Conservation (phyloP, 2,888 invertebrate species). For the Embidobia sp. region DNA sequence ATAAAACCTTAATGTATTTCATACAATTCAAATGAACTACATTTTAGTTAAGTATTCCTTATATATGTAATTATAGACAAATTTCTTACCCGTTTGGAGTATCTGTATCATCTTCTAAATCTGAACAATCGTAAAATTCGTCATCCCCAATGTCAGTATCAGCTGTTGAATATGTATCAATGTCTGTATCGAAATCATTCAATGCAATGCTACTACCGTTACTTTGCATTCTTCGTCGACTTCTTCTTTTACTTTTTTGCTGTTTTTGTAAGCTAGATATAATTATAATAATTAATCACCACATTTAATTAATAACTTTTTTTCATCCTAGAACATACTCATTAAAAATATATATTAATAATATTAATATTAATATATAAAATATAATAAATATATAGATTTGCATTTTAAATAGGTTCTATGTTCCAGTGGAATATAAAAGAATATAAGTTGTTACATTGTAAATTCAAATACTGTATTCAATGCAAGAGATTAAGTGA, state of each 20-base stretch:
- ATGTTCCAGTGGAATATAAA: background rate
- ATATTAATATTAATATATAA: no score
- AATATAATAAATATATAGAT: no score
- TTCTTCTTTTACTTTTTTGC: constrained; percentile 71
- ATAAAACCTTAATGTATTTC: background rate
- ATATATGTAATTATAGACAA: no score
- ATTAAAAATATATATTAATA: no score
- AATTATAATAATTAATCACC: background rate
- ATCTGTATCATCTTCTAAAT: constrained; percentile 73
- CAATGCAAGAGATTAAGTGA: no score
- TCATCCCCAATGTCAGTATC: constrained; percentile 78
- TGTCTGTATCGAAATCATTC: constrained; percentile 75
- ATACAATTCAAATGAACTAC: background rate
- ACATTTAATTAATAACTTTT: no score
- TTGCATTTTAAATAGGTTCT: background rate
- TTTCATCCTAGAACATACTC: no score
- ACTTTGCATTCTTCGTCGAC: constrained; percentile 69
- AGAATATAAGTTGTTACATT: no score
- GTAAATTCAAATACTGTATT: no score
- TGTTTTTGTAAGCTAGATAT: constrained; percentile 73
- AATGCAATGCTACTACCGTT: constrained; percentile 70
- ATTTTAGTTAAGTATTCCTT: no score
- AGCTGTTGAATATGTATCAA: constrained; percentile 75
- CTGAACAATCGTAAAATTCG: constrained; percentile 79
- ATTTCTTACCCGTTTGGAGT: constrained; percentile 74